Evolutionary conservation across 2,888 invertebrate genomes (phyloP).

Genomic region (Cyclophora albipunctata): DNA sequence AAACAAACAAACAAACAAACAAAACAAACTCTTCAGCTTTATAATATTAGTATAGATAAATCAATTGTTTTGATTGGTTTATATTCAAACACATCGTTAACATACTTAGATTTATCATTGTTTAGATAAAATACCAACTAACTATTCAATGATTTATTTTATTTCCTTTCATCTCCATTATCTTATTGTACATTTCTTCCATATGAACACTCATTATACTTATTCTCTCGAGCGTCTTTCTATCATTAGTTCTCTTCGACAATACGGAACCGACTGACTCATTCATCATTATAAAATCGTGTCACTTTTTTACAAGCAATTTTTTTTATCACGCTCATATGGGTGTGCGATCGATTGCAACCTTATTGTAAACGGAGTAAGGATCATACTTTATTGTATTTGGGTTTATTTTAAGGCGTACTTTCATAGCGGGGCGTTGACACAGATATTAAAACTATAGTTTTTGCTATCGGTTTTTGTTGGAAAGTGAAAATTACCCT

Average conservation of each 20-base stretch:
- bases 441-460: constrained; percentile 37
- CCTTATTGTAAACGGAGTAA: constrained; percentile 17
- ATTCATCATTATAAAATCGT: constrained; percentile 43
- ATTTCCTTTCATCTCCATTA: no score
- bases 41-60: no score
- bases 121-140: no score
- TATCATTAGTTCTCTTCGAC: constrained; percentile 21
- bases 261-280: constrained; percentile 28
- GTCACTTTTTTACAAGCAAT: constrained; percentile 32
- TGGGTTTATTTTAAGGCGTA: constrained; percentile 25
- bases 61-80: no score
- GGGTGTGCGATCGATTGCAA: constrained; percentile 2
- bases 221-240: constrained; percentile 15
- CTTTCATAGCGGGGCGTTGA: constrained; percentile 47
- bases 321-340: constrained; percentile 25
- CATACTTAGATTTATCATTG: no score
- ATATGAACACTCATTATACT: constrained; percentile 10
- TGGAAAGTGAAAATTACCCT: constrained; percentile 47
- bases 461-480: constrained; percentile 36
- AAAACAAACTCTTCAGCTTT: no score
- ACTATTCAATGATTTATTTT: no score
- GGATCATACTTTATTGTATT: constrained; percentile 28
- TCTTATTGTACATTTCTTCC: no score
- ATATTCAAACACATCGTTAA: no score
- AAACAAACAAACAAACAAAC: no score